Evolutionary conservation across 2,113 vertebrate species (phyloP), one percentile per base, ranked within the genome.

Genomic region (Maccullochella peelii): DNA sequence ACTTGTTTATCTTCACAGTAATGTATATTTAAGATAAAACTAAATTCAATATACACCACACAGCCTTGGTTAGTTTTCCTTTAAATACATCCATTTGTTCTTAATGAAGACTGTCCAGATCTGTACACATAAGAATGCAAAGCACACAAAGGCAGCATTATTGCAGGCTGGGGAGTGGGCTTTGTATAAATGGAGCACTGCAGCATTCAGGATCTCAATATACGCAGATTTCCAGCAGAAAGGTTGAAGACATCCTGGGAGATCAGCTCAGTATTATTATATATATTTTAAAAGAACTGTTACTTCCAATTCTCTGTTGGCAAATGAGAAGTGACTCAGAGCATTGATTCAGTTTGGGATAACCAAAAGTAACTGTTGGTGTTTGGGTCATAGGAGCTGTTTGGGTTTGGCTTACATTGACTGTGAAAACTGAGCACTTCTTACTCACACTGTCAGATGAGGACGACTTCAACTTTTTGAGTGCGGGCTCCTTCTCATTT

Each of bases 401-500:
- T n/a, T 61, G 9, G 33, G 9, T 52, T 62, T 2, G 8, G 38
- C 30, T 52, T 16, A 6, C 33, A 63, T 20, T 58, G 44, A 14
- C 10, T 23, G 11, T 4, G 14, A 18, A 47, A 38, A 76, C 21
- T 2, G 36, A 78, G 4, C 6, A 5, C 18, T 40, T 25, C 63
- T 55, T 38, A 91, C 93, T 94, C 89, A 95, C 94, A 6, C 58
- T 85, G 5, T 91, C 88, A 55, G 89, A 40, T 0, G 91, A 83
- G 3, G 89, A 49, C 0, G 82, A 14, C 86, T 95, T 95, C 21
- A 93, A 76, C 77, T 91, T 94, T 72, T 96, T 96, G 1, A 89
- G 2, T 0, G 79, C 36, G 0, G 93, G 91, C 81, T 95, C 96
- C 70, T 96, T 97, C 36, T 97, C 95, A 14, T 95, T 95, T 76